phyloP scores from a whole-genome alignment of 2,113 vertebrate genomes.

The Micromys minutus region DNA sequence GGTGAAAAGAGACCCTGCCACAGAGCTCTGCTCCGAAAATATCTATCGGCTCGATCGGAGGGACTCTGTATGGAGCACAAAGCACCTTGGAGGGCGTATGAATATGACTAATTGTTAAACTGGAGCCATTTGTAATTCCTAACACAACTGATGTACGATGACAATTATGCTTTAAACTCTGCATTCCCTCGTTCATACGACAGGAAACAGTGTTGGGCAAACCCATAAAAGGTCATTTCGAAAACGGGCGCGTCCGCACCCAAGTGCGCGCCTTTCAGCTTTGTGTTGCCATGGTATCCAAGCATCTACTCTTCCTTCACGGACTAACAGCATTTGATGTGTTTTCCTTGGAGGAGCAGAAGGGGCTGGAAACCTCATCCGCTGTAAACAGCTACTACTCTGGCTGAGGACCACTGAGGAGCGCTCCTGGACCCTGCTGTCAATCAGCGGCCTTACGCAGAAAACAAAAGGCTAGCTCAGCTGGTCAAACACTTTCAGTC shows the following conservation, averaged over 20 bases:
- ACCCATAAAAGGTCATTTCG: conserved; percentile 5
- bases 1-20: not conserved
- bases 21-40: not conserved
- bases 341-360: conserved; percentile 4
- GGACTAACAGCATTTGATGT: not conserved
- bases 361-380: not conserved
- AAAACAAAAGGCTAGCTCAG: not conserved
- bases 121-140: not conserved
- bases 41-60: not conserved
- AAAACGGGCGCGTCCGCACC: not conserved
- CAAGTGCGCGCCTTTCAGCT: not conserved
- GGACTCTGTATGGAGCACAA: not conserved
- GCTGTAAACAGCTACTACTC: not conserved
- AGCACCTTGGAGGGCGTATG: not conserved
- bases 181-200: not conserved
- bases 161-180: not conserved
- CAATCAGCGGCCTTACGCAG: not conserved
- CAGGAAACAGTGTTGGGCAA: not conserved
- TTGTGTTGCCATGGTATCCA: not conserved
- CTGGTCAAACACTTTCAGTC: not conserved
- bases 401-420: not conserved
- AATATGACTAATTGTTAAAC: not conserved
- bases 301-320: not conserved
- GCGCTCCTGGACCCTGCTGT: not conserved
- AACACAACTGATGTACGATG: not conserved